A percentile compares a stretch with the other conserved stretches of the same genome.
Evolutionary conservation across 2,113 vertebrate species (phyloP).

Genomic region (Equus przewalskii): DNA sequence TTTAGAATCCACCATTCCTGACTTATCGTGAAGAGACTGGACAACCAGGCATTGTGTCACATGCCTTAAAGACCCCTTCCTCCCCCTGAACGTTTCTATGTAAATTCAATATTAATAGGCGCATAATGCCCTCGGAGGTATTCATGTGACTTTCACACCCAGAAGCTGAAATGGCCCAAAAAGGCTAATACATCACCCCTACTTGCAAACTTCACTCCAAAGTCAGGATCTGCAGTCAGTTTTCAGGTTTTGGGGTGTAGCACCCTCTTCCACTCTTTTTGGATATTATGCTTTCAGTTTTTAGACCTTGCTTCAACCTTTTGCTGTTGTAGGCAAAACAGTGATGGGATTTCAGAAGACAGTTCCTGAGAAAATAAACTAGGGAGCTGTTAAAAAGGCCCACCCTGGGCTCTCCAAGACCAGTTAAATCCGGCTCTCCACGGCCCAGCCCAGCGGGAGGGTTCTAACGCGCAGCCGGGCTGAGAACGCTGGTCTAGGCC

Average conservation of each 20-base stretch:
- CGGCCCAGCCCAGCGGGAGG: not conserved
- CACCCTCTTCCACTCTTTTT: not conserved
- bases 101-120: conserved; percentile 54
- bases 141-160: conserved; percentile 40
- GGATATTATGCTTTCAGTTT: conserved; percentile 26
- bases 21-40: not conserved
- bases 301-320: conserved; percentile 55
- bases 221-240: not conserved
- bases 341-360: conserved; percentile 46
- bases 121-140: not conserved
- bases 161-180: not conserved
- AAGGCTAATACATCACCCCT: not conserved
- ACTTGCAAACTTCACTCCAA: conserved; percentile 44
- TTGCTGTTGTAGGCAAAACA: conserved; percentile 29
- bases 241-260: not conserved
- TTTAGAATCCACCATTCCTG: conserved; percentile 20
- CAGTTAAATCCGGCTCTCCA: not conserved
- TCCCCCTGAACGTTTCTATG: not conserved
- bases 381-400: conserved; percentile 40
- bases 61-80: not conserved
- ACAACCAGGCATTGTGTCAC: not conserved
- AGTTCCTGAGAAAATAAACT: not conserved
- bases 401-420: not conserved
- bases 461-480: not conserved
- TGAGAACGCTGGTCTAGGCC: not conserved